phyloP scores from a whole-genome alignment of 2,888 invertebrate species.

The Trachelus tabidus region DNA sequence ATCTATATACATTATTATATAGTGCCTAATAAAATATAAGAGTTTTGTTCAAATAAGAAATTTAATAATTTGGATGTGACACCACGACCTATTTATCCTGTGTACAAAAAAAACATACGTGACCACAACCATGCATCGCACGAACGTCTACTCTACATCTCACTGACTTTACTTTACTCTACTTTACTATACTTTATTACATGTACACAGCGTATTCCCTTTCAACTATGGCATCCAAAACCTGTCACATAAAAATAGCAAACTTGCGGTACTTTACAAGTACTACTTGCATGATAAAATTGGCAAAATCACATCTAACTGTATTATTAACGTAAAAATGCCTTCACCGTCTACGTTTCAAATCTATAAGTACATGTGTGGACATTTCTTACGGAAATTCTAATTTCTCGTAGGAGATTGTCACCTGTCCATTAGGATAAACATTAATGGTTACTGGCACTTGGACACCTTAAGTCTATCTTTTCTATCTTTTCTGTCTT shows the following conservation, averaged over 20 bases:
- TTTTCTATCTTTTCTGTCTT: constrained; percentile 2
- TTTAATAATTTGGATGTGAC: background rate
- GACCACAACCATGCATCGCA: background rate
- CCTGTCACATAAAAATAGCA: background rate
- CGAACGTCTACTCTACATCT: background rate
- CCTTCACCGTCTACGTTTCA: background rate
- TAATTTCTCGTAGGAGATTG: background rate
- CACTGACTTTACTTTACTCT: background rate
- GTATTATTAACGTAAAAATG: background rate
- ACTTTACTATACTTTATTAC: constrained; percentile 3
- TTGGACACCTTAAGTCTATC: constrained; percentile 1
- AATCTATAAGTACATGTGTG: background rate
- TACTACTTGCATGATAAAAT: background rate
- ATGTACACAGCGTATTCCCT: background rate
- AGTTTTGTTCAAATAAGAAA: background rate
- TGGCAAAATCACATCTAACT: background rate
- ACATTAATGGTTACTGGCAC: background rate
- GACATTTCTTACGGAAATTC: background rate
- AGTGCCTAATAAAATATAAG: background rate
- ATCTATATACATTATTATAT: background rate
- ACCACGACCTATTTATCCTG: background rate
- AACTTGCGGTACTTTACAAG: background rate
- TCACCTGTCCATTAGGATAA: background rate
- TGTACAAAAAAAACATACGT: background rate
- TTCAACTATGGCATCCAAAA: background rate